These are phyloP conservation scores for Chiroxiphia lanceolata DNA, from an alignment of 2,797 vertebrate genomes.

Conservation along the genomic window DNA sequence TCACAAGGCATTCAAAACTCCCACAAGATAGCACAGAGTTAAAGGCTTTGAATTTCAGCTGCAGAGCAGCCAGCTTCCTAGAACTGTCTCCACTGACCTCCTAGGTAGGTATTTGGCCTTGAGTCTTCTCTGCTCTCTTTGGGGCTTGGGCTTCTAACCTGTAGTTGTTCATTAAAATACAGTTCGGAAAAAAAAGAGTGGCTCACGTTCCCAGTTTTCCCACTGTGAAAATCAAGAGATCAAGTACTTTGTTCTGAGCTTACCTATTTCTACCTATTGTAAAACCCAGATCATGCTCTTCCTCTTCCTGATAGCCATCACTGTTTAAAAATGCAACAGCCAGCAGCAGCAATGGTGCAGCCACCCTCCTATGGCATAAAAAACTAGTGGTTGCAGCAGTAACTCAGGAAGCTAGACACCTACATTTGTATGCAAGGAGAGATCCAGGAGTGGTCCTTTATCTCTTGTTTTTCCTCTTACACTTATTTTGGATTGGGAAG, in stretches of 20 bases:
- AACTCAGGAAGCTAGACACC: neutral
- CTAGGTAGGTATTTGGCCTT: neutral
- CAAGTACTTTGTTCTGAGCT: neutral
- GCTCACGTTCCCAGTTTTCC: neutral
- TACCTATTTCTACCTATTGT: neutral
- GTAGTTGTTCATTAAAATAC: neutral
- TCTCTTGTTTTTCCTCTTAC: neutral
- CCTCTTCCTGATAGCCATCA: neutral
- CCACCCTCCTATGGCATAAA: neutral
- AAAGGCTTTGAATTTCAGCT: neutral
- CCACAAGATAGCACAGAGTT: neutral
- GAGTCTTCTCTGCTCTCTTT: neutral
- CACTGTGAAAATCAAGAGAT: neutral
- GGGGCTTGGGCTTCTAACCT: neutral
- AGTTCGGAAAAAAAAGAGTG: neutral
- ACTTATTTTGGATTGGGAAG: neutral
- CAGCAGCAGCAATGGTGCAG: neutral
- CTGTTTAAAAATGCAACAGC: neutral
- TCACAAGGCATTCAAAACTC: neutral
- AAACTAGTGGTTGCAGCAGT: neutral
- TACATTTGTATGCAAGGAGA: neutral
- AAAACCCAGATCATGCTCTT: neutral
- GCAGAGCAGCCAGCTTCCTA: neutral
- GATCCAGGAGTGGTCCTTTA: neutral
- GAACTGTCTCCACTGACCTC: neutral